Evolutionary conservation across 2,888 invertebrate species (phyloP).

Genomic region (Torymus texanus): DNA sequence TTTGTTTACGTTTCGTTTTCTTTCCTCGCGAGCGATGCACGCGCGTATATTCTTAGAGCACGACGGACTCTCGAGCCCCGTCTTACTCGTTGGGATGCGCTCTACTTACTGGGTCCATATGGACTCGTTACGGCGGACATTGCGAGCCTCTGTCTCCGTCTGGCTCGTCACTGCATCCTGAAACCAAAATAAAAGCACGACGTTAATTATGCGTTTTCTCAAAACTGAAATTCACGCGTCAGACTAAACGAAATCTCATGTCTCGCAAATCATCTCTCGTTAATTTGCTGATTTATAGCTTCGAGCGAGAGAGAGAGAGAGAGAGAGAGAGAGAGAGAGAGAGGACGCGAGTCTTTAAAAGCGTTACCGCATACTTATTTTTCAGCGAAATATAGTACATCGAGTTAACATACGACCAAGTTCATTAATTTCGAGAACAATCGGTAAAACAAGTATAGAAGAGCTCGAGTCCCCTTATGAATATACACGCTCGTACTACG

Average conservation of each 20-base stretch:
- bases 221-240: background rate
- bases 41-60: constrained; percentile 3
- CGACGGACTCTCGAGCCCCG: background rate
- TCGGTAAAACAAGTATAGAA: background rate
- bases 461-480: background rate
- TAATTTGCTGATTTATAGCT: no score
- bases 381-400: background rate
- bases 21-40: no score
- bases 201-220: background rate
- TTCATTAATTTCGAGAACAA: constrained; percentile 12
- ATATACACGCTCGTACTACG: no score
- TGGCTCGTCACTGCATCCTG: constrained; percentile 71
- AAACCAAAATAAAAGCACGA: constrained; percentile 60
- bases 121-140: constrained; percentile 75
- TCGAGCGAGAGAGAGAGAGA: no score
- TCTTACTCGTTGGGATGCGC: constrained; percentile 1
- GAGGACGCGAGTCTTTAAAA: no score
- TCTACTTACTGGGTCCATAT: constrained; percentile 74
- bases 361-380: no score
- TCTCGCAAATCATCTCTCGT: no score
- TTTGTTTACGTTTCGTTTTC: constrained; percentile 11
- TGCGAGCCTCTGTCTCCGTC: constrained; percentile 65
- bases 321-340: no score
- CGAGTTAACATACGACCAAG: background rate
- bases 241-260: no score